Evolutionary conservation across 1,140 invertebrate genomes (phyloP), one percentile per base, ranked within the genome.

Genomic region (Mya arenaria): DNA sequence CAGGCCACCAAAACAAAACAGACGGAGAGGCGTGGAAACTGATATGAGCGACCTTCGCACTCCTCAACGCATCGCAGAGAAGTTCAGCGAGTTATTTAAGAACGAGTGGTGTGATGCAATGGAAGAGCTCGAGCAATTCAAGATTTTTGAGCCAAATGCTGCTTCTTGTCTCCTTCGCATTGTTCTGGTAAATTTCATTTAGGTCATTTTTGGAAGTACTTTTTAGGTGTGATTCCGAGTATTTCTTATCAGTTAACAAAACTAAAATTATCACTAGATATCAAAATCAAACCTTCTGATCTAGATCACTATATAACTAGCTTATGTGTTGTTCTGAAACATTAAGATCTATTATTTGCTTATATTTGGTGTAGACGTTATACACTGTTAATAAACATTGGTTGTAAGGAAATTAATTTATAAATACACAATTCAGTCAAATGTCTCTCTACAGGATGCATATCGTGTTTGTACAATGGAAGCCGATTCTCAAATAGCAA

Each of bases 41-140:
- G 73, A 75, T 41, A 28, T 75, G 23, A 30, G 32, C 41, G 65
- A 79, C 19, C 48, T 79, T 1, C 55, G 63, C 17, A 28, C 44
- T 19, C 4, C 39, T 19, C n/a, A 41, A 19, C 28, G 41, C 6
- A 79, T 79, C 10, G 63, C 48, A 10, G 63, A 58, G 32, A 79
- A 79, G 36, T 79, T 79, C 23, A 36, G 28, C 6, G 63, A 66
- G 41, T 25, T 79, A 15, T 79, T 52, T 25, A 39, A 58, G 15
- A 68, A 41, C 34, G 75, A 79, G 66, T 79, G 75, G 75, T 0
- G 15, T 10, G 34, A 68, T 68, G 75, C 75, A 5, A 39, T 79
- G 8, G 75, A 79, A 28, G 75, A 79, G 36, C 41, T 79, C 2
- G 58, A 65, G 36, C 56, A 75, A 13, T 37, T 75, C 2, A 62